Conservation (phyloP, 2,113 vertebrate species). For the Zapornia atra region DNA sequence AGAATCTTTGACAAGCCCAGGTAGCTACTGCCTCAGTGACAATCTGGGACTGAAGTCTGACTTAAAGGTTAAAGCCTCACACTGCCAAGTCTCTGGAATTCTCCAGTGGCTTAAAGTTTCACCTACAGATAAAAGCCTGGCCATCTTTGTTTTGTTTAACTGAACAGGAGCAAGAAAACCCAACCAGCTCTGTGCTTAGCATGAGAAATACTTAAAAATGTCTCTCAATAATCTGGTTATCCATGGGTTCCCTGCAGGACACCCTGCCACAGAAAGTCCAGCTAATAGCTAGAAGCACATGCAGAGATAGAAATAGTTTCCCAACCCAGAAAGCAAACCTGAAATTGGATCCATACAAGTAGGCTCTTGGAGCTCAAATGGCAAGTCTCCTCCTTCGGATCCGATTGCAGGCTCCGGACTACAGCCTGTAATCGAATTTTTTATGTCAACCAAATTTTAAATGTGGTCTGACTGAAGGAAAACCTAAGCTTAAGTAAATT, state of each 20-base stretch:
- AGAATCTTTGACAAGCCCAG: neutral
- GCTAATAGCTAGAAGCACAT: neutral
- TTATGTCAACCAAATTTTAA: neutral
- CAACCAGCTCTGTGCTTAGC: neutral
- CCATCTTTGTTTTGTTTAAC: slow-evolving; percentile 33
- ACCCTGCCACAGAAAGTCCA: neutral
- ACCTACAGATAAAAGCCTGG: neutral
- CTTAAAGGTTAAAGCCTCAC: neutral
- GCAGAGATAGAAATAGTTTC: neutral
- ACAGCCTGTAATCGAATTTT: neutral
- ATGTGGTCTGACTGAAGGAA: neutral
- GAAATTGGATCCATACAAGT: neutral
- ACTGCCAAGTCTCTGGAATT: neutral
- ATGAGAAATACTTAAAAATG: neutral
- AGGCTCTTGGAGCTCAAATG: neutral
- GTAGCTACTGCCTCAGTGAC: neutral
- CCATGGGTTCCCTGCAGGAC: neutral
- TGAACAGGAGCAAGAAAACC: neutral
- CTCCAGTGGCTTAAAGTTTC: neutral
- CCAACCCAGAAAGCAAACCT: neutral
- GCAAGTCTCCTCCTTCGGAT: neutral
- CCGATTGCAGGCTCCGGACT: neutral
- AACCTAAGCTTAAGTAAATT: neutral
- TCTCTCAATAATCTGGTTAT: neutral
- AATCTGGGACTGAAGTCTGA: neutral